Conservation (phyloP, 1,140 invertebrate genomes). For the Centruroides vittatus region DNA sequence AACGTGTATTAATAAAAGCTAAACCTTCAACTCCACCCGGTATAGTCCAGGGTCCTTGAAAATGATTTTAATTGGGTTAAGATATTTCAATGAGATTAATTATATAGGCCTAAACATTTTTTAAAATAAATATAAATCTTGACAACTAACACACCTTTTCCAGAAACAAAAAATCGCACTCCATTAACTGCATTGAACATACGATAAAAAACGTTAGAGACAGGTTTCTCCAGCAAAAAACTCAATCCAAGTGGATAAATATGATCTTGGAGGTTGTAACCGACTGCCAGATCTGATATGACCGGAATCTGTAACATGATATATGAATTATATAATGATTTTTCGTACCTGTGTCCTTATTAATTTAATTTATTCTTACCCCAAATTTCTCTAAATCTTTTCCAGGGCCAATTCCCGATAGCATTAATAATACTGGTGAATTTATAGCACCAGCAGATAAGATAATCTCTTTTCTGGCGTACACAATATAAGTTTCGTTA, state of each 20-base stretch:
- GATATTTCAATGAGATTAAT: no score
- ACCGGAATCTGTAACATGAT: constrained; percentile 9
- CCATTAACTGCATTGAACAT: constrained; percentile 50
- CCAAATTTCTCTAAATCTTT: constrained; percentile 55
- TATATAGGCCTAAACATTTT: no score
- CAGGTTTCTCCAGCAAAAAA: constrained; percentile 11
- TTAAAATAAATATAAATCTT: neutral
- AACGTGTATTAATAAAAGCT: constrained; percentile 70
- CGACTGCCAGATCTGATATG: constrained; percentile 28
- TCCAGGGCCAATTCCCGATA: constrained; percentile 73
- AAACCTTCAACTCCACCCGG: constrained; percentile 67
- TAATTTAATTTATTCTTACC: constrained; percentile 30
- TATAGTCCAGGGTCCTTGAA: constrained; percentile 55
- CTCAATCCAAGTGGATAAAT: constrained; percentile 3
- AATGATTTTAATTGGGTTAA: neutral
- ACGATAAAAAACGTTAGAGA: constrained; percentile 54
- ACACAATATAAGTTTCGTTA: constrained; percentile 48
- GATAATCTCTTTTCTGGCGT: constrained; percentile 70
- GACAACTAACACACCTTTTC: constrained; percentile 39
- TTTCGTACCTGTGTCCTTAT: no score
- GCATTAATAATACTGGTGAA: constrained; percentile 77
- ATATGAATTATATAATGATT: neutral
- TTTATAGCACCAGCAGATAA: constrained; percentile 73
- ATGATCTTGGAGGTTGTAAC: constrained; percentile 35
- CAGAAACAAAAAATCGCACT: constrained; percentile 20